Percentiles rank a stretch among this genome's conserved stretches.
phyloP scores from a whole-genome alignment of 2,113 vertebrate species.

The Calypte anna region DNA sequence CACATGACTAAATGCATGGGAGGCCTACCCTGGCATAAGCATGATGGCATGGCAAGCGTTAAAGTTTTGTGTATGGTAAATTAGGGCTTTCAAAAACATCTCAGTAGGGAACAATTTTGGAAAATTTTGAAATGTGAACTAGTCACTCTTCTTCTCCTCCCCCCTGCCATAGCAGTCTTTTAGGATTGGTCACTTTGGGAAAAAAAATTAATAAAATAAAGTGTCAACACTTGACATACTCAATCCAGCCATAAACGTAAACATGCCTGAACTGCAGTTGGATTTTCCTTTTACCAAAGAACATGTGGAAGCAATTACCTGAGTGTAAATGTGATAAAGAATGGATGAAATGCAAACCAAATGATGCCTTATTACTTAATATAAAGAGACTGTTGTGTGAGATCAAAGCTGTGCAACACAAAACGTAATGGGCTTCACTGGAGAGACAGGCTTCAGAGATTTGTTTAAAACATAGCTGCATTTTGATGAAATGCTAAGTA shows the following conservation, averaged over 20 bases:
- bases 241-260: constrained; percentile 48
- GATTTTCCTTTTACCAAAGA: constrained; percentile 51
- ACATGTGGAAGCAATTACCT: constrained; percentile 72
- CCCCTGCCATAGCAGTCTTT: neutral
- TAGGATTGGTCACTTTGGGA: neutral
- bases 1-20: neutral
- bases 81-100: constrained; percentile 29
- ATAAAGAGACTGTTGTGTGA: constrained; percentile 42
- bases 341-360: constrained; percentile 66
- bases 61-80: constrained; percentile 2
- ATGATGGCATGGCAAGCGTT: neutral
- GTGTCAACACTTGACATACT: neutral
- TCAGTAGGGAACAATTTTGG: constrained; percentile 52
- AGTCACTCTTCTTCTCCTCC: neutral
- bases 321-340: constrained; percentile 69
- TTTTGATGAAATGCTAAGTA: constrained; percentile 57
- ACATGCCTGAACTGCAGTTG: constrained; percentile 29
- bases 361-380: constrained; percentile 72
- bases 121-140: constrained; percentile 27
- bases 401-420: constrained; percentile 61
- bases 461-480: constrained; percentile 13
- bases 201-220: neutral
- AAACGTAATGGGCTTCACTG: constrained; percentile 14
- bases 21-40: neutral
- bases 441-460: constrained; percentile 11